These are phyloP conservation scores for Cephus pygmeus DNA, from an alignment of 2,888 invertebrate species.

Conservation along the genomic window DNA sequence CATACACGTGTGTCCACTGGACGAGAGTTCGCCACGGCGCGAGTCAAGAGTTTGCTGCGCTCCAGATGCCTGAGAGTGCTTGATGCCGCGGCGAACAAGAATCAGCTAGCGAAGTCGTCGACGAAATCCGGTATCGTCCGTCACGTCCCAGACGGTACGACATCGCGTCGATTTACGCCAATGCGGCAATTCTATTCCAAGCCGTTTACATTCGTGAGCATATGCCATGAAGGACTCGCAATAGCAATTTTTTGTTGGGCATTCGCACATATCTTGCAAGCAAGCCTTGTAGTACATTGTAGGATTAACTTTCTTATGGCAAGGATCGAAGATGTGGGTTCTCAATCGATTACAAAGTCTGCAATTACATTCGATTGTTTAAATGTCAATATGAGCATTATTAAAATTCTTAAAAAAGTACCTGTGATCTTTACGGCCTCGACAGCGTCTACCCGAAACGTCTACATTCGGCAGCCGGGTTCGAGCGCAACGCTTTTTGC, in stretches of 20 bases:
- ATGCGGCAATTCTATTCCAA: constrained; percentile 77
- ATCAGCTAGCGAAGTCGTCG: constrained; percentile 28
- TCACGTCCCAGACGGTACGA: constrained; percentile 65
- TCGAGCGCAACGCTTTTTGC: constrained; percentile 77
- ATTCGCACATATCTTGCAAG: constrained; percentile 88
- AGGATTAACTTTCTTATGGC: constrained; percentile 83
- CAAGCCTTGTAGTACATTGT: constrained; percentile 88
- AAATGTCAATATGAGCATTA: not conserved
- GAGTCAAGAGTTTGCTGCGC: constrained; percentile 4
- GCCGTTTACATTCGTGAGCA: constrained; percentile 84
- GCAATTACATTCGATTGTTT: not conserved
- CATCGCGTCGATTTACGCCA: constrained; percentile 82
- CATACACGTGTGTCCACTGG: not conserved
- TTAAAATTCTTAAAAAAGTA: constrained; percentile 22
- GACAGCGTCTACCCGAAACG: constrained; percentile 60
- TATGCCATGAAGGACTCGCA: constrained; percentile 93
- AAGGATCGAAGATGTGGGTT: constrained; percentile 76
- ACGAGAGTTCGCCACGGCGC: constrained; percentile 9
- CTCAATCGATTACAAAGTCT: constrained; percentile 69
- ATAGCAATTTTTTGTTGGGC: constrained; percentile 83
- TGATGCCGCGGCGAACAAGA: constrained; percentile 11
- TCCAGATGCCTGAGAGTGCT: constrained; percentile 2
- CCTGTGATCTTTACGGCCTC: constrained; percentile 58
- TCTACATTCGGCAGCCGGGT: constrained; percentile 63
- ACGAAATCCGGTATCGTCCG: constrained; percentile 31